Base-by-base conservation (phyloP, 2,888 invertebrate species). In the Apocheima hispidaria region DNA sequence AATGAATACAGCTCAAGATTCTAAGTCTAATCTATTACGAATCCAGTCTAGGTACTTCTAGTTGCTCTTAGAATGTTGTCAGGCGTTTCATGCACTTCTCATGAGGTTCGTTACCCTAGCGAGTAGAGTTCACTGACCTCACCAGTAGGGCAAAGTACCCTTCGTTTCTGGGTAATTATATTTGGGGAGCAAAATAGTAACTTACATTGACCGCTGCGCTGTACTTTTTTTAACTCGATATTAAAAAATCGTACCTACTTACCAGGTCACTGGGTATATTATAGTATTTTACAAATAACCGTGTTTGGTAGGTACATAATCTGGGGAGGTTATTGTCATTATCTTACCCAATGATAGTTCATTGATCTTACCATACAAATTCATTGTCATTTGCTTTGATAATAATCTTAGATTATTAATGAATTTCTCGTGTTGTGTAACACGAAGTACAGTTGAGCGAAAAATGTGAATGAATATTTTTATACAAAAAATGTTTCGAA, bases 91-190 rank as follows among this genome's bases (percentile, higher is more conserved):
- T 62, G 55, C 9, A 33, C 65, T 62, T 50, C 54, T 46, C 21
- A 59, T 63, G 58, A 54, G 54, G 69, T 71, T 62, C 69, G 65
- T 44, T 66, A 66, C 67, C 70, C 65, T 58, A 57, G 60, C 60
- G 60, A 40, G 12, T 55, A 52, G 54, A 65, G 78, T 75, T 76
- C 79, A 70, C 58, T 77, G 78, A 77, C 72, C 73, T 68, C 69
- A 69, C 71, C 73, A 71, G 71, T 77, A 74, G 79, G 76, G 68
- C 62, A 68, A 71, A 70, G 68, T 74, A 75, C 73, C 78, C 78
- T 72, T 69, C 73, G 70, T 61, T 67, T 60, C 56, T 49, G 55
- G 56, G 63, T 73, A 76, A 74, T 77, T 74, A 70, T 72, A 51
- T 62, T 62, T 64, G 64, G 65, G 67, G 63, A 62, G 55, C 60